Evolutionary conservation across 2,113 vertebrate genomes (phyloP).

Genomic region (Delphinus delphis): DNA sequence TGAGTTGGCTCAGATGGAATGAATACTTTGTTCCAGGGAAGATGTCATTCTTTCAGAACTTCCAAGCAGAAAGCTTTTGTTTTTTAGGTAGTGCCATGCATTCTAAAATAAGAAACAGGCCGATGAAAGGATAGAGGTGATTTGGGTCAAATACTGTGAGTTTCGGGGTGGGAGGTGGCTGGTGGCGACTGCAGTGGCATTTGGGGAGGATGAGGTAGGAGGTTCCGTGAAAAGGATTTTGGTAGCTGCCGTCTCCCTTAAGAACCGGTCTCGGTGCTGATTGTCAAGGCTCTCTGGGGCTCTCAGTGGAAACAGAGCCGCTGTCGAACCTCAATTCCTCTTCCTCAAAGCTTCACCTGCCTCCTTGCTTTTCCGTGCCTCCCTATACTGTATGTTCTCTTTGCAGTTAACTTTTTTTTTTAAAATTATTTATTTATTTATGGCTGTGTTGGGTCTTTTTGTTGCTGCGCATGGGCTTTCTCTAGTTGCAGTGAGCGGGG

Average conservation of each 20-base stretch:
- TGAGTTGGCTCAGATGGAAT: neutral
- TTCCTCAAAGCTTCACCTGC: neutral
- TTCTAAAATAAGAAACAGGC: neutral
- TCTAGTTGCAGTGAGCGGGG: too few species aligned
- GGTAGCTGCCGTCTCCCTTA: neutral
- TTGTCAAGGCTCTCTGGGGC: neutral
- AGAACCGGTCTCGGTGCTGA: neutral
- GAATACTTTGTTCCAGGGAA: neutral
- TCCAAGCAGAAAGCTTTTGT: neutral
- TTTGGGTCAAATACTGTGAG: neutral
- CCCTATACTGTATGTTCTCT: neutral
- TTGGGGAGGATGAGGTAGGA: neutral
- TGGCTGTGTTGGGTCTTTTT: too few species aligned
- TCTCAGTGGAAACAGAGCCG: neutral
- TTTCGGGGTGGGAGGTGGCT: fast-evolving
- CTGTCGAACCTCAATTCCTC: neutral
- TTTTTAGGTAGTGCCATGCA: neutral
- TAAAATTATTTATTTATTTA: too few species aligned
- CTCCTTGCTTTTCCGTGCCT: neutral
- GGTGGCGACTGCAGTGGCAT: fast-evolving
- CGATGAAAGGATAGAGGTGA: neutral
- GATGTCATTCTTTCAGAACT: neutral
- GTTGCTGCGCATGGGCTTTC: too few species aligned
- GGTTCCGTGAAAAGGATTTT: neutral
- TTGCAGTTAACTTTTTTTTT: neutral